phyloP scores from a whole-genome alignment of 2,113 vertebrate species.

The Pterocles gutturalis region DNA sequence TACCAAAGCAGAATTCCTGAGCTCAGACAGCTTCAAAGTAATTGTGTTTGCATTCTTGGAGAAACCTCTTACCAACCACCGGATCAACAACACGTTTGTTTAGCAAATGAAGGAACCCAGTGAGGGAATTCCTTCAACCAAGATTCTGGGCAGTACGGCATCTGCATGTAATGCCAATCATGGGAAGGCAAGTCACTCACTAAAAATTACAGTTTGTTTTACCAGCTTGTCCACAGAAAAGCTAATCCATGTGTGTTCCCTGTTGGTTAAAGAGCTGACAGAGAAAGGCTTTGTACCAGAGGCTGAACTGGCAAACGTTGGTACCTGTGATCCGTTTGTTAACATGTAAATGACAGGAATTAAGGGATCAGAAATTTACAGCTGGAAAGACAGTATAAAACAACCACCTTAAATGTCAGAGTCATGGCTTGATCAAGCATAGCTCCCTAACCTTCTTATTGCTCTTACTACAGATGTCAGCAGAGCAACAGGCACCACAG shows the following conservation, averaged over 20 bases:
- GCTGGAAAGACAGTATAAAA: background rate
- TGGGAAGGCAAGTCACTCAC: background rate
- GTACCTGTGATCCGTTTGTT: background rate
- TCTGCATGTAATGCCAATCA: background rate
- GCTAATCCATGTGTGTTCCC: background rate
- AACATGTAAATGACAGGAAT: background rate
- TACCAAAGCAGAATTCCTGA: background rate
- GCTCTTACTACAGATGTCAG: background rate
- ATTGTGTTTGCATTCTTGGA: background rate
- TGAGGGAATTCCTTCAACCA: background rate
- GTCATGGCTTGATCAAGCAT: background rate
- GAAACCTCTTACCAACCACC: background rate
- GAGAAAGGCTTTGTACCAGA: background rate
- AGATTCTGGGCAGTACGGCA: accelerated
- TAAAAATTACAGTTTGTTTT: background rate
- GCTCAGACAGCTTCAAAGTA: background rate
- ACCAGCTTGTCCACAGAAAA: background rate
- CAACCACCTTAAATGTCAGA: background rate
- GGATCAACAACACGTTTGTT: background rate
- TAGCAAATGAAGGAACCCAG: background rate
- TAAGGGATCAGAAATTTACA: background rate
- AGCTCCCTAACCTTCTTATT: background rate
- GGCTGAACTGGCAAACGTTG: background rate
- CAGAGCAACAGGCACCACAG: background rate
- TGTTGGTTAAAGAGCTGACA: accelerated